Conservation (phyloP, 2,797 vertebrate species). For the Spondyliosoma cantharus region DNA sequence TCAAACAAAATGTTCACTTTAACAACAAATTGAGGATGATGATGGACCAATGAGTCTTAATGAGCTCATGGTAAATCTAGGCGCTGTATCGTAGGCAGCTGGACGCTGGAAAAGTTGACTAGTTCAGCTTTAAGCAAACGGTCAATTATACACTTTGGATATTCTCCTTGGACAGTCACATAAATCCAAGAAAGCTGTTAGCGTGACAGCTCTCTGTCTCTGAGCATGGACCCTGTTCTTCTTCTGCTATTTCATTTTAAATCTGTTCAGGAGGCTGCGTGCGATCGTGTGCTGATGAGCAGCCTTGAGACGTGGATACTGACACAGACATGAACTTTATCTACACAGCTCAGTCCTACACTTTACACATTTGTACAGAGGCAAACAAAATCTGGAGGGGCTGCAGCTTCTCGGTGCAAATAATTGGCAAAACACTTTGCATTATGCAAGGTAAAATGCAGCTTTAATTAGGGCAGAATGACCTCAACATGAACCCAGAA, state of each 20-base stretch:
- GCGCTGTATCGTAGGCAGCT: too few relatives aligned
- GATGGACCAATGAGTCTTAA: too few relatives aligned
- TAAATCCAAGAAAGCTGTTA: too few relatives aligned
- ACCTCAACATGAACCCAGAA: constrained; percentile 6
- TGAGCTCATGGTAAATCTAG: too few relatives aligned
- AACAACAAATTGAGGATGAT: too few relatives aligned
- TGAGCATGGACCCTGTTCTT: background rate
- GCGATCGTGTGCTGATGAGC: background rate
- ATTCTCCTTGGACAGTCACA: too few relatives aligned
- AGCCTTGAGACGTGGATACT: constrained; percentile 9
- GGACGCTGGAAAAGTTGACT: too few relatives aligned
- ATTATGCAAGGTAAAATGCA: background rate
- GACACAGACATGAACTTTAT: constrained; percentile 32
- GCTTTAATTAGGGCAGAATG: constrained; percentile 23
- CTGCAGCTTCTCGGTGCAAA: background rate
- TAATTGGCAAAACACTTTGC: constrained; percentile 9
- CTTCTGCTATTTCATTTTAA: background rate
- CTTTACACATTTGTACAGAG: constrained; percentile 15
- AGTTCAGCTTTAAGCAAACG: background rate
- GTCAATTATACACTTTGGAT: background rate
- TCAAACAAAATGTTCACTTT: too few relatives aligned
- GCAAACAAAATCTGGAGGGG: background rate
- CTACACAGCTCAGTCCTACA: constrained; percentile 12
- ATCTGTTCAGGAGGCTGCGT: background rate
- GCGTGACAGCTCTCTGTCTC: background rate